phyloP scores from a whole-genome alignment of 2,888 invertebrate species.

The Archaeoteleia sp. region DNA sequence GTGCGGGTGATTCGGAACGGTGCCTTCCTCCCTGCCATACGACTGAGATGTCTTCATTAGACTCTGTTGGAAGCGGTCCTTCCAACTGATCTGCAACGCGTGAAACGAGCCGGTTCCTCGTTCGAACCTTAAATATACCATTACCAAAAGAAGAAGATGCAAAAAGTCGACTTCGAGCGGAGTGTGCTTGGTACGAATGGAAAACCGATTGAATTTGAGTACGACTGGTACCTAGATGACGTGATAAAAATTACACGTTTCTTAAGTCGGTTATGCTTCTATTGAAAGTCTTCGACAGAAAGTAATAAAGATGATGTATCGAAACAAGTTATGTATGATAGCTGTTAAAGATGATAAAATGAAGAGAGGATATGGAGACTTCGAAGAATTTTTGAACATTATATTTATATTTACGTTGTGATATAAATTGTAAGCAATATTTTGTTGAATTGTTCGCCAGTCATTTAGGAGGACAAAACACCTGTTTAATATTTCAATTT shows the following conservation, averaged over 20 bases:
- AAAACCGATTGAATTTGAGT: neutral
- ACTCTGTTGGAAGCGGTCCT: slow-evolving; percentile 18
- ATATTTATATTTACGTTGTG: too few species aligned
- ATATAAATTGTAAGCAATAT: too few species aligned
- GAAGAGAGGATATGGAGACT: too few species aligned
- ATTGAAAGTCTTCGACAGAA: too few species aligned
- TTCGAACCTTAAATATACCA: slow-evolving; percentile 22
- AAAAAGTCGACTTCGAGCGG: slow-evolving; percentile 1
- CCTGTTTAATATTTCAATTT: too few species aligned
- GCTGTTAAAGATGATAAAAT: too few species aligned
- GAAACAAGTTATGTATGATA: too few species aligned
- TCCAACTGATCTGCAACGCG: slow-evolving; percentile 37
- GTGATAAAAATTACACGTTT: neutral
- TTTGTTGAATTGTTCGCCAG: too few species aligned
- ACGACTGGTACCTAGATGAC: neutral
- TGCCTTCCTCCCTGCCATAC: slow-evolving; percentile 20
- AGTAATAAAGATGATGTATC: too few species aligned
- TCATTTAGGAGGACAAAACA: too few species aligned
- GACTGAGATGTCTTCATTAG: slow-evolving; percentile 59
- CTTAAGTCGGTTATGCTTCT: too few species aligned
- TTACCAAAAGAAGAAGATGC: slow-evolving; percentile 12
- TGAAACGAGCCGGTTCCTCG: slow-evolving; percentile 37
- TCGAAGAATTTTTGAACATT: too few species aligned
- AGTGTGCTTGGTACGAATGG: neutral
- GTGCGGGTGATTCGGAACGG: slow-evolving; percentile 62